Percentiles rank a stretch among this genome's conserved stretches.
Conservation (phyloP, 1,140 invertebrate genomes). For the Octopus sinensis region DNA sequence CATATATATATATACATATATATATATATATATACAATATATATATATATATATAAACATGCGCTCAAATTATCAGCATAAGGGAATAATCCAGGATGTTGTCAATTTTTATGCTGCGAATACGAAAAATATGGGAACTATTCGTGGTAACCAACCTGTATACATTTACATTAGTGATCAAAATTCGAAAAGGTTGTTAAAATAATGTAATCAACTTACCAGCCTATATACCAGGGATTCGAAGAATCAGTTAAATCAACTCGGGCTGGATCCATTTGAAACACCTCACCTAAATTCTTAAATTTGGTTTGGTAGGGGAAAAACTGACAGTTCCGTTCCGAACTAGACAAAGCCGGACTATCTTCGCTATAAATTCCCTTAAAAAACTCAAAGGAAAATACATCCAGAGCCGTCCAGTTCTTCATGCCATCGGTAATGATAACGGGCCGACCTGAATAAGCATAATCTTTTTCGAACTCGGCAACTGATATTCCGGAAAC, state of each 20-base stretch:
- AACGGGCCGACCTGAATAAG: conserved; percentile 76
- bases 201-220: conserved; percentile 64
- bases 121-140: too few relatives aligned
- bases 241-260: conserved; percentile 66
- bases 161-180: too few relatives aligned
- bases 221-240: conserved; percentile 86
- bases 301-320: conserved; percentile 89
- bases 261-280: conserved; percentile 67
- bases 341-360: conserved; percentile 38
- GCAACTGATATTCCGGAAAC: conserved; percentile 60
- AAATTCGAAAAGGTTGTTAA: too few relatives aligned
- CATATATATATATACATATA: too few relatives aligned
- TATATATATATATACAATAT: too few relatives aligned
- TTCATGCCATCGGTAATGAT: conserved; percentile 76
- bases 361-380: conserved; percentile 69
- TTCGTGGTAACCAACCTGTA: too few relatives aligned
- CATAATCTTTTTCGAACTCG: conserved; percentile 64
- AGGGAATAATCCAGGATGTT: too few relatives aligned
- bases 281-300: conserved; percentile 70
- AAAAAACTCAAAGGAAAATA: conserved; percentile 79
- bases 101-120: too few relatives aligned
- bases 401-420: conserved; percentile 74
- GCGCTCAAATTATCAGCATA: too few relatives aligned
- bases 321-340: conserved; percentile 72
- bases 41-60: too few relatives aligned